Evolutionary conservation across 1,140 invertebrate genomes (phyloP).

Genomic region (Meteorus sp.): DNA sequence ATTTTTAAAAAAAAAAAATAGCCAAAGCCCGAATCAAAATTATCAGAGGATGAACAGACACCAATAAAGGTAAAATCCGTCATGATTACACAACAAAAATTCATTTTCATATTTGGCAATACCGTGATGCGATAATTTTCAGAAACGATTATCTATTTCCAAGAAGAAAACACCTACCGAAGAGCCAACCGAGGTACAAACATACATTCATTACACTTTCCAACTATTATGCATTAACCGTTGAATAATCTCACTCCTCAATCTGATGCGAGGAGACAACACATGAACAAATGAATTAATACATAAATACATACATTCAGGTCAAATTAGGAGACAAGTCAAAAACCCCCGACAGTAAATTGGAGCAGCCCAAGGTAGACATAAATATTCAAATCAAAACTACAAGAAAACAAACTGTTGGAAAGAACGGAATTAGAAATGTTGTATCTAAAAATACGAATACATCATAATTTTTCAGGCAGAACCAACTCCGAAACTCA

Average conservation of each 20-base stretch:
- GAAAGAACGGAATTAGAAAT: no score
- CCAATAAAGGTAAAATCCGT: conserved; percentile 4
- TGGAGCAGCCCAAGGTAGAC: conserved; percentile 30
- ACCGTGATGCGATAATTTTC: conserved; percentile 9
- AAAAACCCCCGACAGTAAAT: conserved; percentile 22
- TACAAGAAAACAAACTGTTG: no score
- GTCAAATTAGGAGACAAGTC: conserved; percentile 16
- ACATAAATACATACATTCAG: conserved; percentile 26
- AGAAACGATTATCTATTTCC: conserved; percentile 17
- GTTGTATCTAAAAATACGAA: not conserved
- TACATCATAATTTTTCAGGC: conserved; percentile 30
- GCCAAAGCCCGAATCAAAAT: conserved; percentile 10
- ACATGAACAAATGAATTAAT: no score
- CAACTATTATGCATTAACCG: not conserved
- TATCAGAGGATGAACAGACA: conserved; percentile 3
- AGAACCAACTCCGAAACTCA: conserved; percentile 36
- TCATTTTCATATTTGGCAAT: conserved; percentile 5
- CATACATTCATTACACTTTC: not conserved
- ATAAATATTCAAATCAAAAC: conserved; percentile 19
- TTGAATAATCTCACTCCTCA: not conserved
- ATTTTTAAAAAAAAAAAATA: not conserved
- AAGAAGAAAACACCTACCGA: conserved; percentile 35
- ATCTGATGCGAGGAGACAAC: not conserved
- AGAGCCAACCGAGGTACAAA: conserved; percentile 27
- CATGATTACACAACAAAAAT: not conserved